A percentile compares a stretch with the other conserved stretches of the same genome.
phyloP scores from a whole-genome alignment of 2,797 vertebrate genomes.

The Myotis planiceps region DNA sequence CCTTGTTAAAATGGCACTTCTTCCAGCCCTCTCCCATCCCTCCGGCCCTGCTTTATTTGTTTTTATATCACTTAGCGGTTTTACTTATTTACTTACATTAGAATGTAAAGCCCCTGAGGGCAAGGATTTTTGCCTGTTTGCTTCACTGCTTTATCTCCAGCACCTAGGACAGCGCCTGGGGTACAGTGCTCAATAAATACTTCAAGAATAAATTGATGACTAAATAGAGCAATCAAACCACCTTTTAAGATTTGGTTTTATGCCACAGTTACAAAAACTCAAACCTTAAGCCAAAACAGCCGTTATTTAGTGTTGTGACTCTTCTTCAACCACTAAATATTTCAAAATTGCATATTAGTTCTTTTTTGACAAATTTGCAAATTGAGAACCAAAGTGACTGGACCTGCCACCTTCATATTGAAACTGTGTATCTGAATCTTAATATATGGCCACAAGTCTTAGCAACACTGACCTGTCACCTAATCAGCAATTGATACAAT shows the following conservation, averaged over 20 bases:
- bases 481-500: neutral
- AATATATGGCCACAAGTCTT: neutral
- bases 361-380: slow-evolving; percentile 3
- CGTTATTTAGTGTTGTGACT: neutral
- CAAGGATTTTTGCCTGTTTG: neutral
- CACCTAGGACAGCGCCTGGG: neutral
- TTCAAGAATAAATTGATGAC: neutral
- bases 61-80: neutral
- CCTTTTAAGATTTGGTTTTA: neutral
- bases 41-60: neutral
- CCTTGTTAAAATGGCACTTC: neutral
- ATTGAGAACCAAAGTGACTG: neutral
- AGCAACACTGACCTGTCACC: neutral
- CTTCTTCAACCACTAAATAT: neutral
- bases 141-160: neutral
- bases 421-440: neutral
- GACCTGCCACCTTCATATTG: neutral
- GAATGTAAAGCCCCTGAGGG: neutral
- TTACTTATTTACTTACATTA: neutral
- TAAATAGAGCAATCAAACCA: neutral
- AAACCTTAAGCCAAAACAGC: neutral
- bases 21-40: fast-evolving
- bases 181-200: neutral
- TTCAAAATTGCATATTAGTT: neutral
- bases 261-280: neutral